Base-by-base conservation (phyloP, 1,140 invertebrate species). In the Littorina saxatilis region DNA sequence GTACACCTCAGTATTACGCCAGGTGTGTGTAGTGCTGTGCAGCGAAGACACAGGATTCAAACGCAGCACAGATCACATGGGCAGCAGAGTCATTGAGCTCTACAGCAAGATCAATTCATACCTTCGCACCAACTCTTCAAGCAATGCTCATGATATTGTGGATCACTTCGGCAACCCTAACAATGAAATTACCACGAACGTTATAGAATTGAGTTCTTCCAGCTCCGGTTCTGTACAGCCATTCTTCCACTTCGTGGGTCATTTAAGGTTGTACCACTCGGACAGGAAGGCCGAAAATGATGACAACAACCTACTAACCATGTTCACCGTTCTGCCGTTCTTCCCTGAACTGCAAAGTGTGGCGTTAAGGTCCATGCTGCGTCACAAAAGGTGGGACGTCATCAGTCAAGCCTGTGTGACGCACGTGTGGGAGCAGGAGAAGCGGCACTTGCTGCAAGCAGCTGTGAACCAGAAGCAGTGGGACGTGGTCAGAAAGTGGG, bases 351-450 rank as follows among this genome's bases (percentile, higher is more conserved):
- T n/a, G n/a, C n/a, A n/a, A n/a, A n/a, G n/a, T n/a, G n/a, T n/a
- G 29, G 37, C 50, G 32, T 23, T 61, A 7, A 35, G 17, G 35
- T 23, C 23, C n/a, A 58, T 58, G 50, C 76, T 37, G 52, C 76
- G 58, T 20, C 27, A 68, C 17, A 29, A 35, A 32, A 68, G 66
- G 23, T 68, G 66, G 66, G 66, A 68, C 66, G 66, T 68, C 66
- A 32, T 68, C 66, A 68, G 66, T 35, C 29, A 68, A 15, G 66
- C 66, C 29, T 35, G 29, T 35, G 27, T 68, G 66, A 20, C 66
- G 17, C 66, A 35, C 23, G 47, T 32, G 76, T 58, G 35, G 35
- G 76, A 78, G n/a, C 47, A 27, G 5, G 58, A 50, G 40, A n/a
- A 29, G 32, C 23, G 58, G n/a, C 39, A 20, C 27, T 20, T 61